phyloP scores from a whole-genome alignment of 2,797 vertebrate genomes.

The Coilia nasus region DNA sequence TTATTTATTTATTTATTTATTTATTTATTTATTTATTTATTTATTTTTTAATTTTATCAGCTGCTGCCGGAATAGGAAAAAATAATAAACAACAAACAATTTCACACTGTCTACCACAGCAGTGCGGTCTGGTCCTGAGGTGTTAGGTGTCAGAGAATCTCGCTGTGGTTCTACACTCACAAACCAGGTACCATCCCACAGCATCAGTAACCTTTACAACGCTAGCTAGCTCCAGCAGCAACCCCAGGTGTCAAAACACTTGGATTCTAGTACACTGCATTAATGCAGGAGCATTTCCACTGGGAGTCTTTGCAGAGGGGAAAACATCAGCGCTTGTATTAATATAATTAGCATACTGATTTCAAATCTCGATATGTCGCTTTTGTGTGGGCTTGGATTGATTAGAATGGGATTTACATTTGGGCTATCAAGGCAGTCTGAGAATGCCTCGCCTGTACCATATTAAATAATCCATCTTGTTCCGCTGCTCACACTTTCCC shows the following conservation, averaged over 20 bases:
- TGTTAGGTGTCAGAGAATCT: no score
- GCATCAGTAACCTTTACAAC: no score
- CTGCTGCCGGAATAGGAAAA: no score
- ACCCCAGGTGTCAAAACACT: no score
- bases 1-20: background rate
- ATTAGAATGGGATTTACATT: background rate
- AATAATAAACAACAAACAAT: no score
- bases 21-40: background rate
- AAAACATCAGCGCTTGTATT: background rate
- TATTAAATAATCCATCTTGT: slow-evolving; percentile 8
- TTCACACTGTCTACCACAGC: no score
- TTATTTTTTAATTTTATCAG: background rate
- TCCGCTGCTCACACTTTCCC: no score
- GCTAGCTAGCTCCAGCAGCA: no score
- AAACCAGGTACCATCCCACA: no score
- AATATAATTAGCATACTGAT: slow-evolving; percentile 37
- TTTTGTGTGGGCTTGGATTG: background rate
- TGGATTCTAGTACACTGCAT: background rate
- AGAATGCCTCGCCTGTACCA: background rate
- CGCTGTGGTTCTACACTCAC: no score
- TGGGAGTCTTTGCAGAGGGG: background rate
- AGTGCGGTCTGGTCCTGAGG: no score
- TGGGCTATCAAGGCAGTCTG: background rate
- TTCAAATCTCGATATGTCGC: slow-evolving; percentile 5
- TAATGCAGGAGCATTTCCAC: background rate